Base-by-base conservation (phyloP, 2,113 vertebrate species). In the Daphoenositta chrysoptera region DNA sequence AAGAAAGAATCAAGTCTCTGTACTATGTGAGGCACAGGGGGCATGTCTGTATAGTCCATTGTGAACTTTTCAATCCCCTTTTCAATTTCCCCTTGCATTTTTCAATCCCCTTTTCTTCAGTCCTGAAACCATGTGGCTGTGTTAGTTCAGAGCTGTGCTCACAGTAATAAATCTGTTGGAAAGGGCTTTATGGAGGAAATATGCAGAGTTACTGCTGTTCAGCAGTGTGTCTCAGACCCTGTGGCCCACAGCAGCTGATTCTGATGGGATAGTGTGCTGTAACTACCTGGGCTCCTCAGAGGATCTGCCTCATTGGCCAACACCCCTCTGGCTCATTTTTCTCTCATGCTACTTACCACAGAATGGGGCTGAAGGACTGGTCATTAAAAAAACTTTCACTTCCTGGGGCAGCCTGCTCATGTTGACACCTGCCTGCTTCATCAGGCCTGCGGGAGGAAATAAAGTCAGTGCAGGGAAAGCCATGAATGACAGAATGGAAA, bases 361-460 rank as follows among this genome's bases (percentile, higher is more conserved):
- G 89, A 98, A 99, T 0, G 99, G 99, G 20, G 97, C 71, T 13
- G 75, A 91, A 64, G 98, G 87, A 11, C 98, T 96, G 4, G 99
- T 99, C 83, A 98, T 88, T 72, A 99, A 97, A 95, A 98, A 99
- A 11, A 99, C 94, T 72, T 96, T 98, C 76, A 98, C 98, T 96
- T 99, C 98, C 93, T 89, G 97, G 40, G 99, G 98, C 50, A 98
- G 64, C 1, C 98, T 98, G 87, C 96, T 97, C 51, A 96, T 77
- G 33, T 94, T 87, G 89, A 99, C 88, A 60, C 98, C 98, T 72
- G 97, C 97, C 88, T 98, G 98, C 83, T 98, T 94, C 70, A 97
- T 76, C 88, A 99, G 97, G 42, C 99, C 99, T 99, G 93, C 19
- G 57, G 83, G 73, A 56, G 56, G 70, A 96, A 84, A 68, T 39